Base-by-base conservation (phyloP, 1,140 invertebrate species). In the Orussus abietinus region DNA sequence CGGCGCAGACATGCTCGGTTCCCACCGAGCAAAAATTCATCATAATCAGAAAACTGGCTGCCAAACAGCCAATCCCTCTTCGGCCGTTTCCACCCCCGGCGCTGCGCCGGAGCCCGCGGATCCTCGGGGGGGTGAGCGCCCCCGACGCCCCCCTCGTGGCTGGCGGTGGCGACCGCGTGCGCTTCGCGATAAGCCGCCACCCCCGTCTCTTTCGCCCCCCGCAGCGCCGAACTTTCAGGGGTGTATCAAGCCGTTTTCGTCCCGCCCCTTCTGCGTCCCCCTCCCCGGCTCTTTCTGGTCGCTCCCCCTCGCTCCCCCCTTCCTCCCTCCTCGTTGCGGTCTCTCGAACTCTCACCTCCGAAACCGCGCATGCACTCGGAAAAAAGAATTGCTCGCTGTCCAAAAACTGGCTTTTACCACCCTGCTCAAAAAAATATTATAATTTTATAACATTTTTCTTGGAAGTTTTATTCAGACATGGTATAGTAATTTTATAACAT, bases 91-190 rank as follows among this genome's bases (percentile, higher is more conserved):
- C 26, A 14, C 35, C 28, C 28, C 14, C 25, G 17, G 32, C 25
- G 18, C 37, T 21, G 18, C 12, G 38, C 29, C 20, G 33, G 44
- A 45, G 21, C 30, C 22, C 10, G 22, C 29, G 31, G 26, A 29
- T 5, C 19, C 20, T 37, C 6, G 38, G 44, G 21, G 32, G 21
- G 33, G 26, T 46, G 18, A 25, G n/a, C 6, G n/a, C 22, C n/a
- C 6, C 22, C 22, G 6, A 7, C 22, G 22, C 22, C 22, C n/a
- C 22, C 6, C 43, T 43, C 55, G 61, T 64, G 63, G 63, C 62
- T 66, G 59, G 58, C 58, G 60, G 58, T 59, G 57, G 60, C 55
- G 60, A 64, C 65, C 64, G 65, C 63, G 62, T 65, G 64, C 62
- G 46, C 61, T 59, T 55, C 44, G 57, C 64, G 65, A 68, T 68